Conservation (phyloP, 2,113 vertebrate species). For the Leptosomus discolor region DNA sequence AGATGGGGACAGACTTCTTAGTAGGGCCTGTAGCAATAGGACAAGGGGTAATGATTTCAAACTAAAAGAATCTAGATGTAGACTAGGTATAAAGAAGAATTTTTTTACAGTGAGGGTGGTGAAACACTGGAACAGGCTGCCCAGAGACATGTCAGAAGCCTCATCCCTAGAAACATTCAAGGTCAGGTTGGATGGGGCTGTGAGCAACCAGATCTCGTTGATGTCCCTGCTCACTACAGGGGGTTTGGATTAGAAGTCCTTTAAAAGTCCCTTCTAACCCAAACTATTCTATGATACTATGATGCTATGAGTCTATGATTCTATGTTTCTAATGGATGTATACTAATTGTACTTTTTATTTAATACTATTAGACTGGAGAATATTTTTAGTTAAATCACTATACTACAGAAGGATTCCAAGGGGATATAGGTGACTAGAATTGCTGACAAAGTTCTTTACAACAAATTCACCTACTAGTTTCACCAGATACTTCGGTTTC, state of each 20-base stretch:
- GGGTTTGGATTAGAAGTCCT: neutral
- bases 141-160: neutral
- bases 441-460: neutral
- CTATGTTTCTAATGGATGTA: neutral
- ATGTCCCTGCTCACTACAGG: neutral
- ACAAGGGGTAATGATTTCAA: neutral
- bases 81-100: neutral
- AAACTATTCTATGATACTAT: neutral
- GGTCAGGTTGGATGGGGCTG: neutral
- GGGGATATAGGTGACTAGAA: neutral
- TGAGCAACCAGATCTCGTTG: neutral
- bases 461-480: neutral
- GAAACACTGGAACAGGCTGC: neutral
- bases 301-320: neutral
- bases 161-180: neutral
- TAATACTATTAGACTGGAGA: neutral
- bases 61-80: neutral
- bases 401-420: neutral
- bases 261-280: neutral
- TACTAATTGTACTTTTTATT: neutral
- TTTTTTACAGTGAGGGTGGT: neutral
- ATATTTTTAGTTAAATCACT: neutral
- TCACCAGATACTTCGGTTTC: neutral
- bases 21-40: accelerated
- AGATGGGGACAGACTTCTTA: neutral